phyloP scores from a whole-genome alignment of 2,888 invertebrate genomes.

The Stomorhina lunata region DNA sequence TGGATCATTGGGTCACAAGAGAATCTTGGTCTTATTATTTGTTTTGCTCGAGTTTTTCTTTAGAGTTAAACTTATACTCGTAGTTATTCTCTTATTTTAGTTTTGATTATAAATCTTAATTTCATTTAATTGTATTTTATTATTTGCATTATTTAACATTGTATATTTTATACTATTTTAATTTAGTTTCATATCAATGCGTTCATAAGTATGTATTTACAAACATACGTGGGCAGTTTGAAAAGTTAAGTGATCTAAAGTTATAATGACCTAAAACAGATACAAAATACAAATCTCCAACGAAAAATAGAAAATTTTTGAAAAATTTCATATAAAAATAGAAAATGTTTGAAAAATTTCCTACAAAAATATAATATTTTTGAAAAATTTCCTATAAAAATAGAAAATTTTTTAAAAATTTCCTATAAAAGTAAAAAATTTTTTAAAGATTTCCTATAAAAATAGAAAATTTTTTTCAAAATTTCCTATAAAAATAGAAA shows the following conservation, averaged over 20 bases:
- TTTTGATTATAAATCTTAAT: conserved; percentile 49
- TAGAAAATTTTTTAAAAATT: too few relatives aligned
- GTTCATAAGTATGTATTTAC: background rate
- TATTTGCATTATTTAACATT: conserved; percentile 18
- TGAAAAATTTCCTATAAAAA: too few relatives aligned
- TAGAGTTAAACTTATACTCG: conserved; percentile 27
- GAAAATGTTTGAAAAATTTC: too few relatives aligned
- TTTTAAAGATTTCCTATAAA: too few relatives aligned
- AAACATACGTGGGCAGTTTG: conserved; percentile 12
- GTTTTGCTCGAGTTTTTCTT: conserved; percentile 8
- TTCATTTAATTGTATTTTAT: conserved; percentile 46
- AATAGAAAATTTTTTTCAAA: too few relatives aligned
- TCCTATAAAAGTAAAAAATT: too few relatives aligned
- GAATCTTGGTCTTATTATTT: conserved; percentile 49
- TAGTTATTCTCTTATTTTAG: conserved; percentile 44
- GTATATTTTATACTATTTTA: background rate
- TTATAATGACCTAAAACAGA: background rate
- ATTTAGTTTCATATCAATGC: background rate
- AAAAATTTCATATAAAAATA: too few relatives aligned
- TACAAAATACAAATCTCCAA: too few relatives aligned
- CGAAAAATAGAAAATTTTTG: too few relatives aligned
- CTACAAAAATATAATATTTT: too few relatives aligned
- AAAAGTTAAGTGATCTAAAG: background rate
- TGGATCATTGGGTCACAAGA: conserved; percentile 66
- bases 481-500: too few relatives aligned